These are phyloP conservation scores for Thera britannica DNA, from an alignment of 2,888 invertebrate genomes.

Conservation along the genomic window DNA sequence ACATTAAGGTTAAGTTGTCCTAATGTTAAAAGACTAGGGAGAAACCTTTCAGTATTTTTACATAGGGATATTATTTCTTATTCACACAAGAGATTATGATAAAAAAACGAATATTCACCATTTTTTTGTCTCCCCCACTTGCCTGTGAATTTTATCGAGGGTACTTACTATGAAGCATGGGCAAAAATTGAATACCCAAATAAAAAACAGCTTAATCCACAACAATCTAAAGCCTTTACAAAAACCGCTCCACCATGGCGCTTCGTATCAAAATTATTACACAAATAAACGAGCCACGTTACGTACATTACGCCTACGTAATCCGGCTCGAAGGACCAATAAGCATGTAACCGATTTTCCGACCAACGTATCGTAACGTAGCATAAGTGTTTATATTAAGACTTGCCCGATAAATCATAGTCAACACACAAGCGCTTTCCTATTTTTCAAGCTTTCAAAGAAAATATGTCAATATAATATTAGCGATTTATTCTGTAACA, in stretches of 20 bases:
- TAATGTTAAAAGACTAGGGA: background rate
- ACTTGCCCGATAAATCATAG: constrained; percentile 40
- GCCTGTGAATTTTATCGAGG: constrained; percentile 1
- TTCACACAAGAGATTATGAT: constrained; percentile 6
- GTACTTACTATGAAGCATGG: constrained; percentile 1
- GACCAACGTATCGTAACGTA: constrained; percentile 42
- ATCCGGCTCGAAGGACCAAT: constrained; percentile 48
- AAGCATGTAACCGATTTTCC: constrained; percentile 53
- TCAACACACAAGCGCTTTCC: constrained; percentile 36
- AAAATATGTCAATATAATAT: constrained; percentile 31
- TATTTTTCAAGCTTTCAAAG: constrained; percentile 37
- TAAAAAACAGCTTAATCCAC: constrained; percentile 23
- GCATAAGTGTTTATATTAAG: constrained; percentile 45
- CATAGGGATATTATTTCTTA: background rate
- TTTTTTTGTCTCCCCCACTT: constrained; percentile 2
- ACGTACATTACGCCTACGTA: constrained; percentile 46
- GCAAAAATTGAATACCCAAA: constrained; percentile 14
- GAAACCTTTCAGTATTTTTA: background rate
- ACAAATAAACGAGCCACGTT: constrained; percentile 45
- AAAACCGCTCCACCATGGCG: constrained; percentile 22
- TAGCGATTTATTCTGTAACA: constrained; percentile 20
- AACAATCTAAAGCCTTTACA: constrained; percentile 22
- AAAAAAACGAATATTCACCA: constrained; percentile 1
- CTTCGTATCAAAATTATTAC: constrained; percentile 44
- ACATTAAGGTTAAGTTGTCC: constrained; percentile 7